Percentiles rank a stretch among this genome's conserved stretches.
These are phyloP conservation scores for Drosophila neonasuta DNA, from an alignment of 2,888 invertebrate genomes.

Conservation along the genomic window DNA sequence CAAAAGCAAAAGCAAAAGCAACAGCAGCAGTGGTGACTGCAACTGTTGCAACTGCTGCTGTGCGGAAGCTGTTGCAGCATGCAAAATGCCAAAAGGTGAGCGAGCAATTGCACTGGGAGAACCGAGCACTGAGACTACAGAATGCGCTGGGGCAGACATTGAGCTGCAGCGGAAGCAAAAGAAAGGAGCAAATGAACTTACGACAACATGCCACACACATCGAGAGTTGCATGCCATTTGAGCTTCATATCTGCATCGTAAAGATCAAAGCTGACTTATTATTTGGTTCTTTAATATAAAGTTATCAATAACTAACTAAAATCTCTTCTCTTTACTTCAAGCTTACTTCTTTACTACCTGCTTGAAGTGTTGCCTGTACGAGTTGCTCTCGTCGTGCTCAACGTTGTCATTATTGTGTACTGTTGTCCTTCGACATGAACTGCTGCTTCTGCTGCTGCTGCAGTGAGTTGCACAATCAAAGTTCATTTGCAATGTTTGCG, in stretches of 20 bases:
- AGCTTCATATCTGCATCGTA: background rate
- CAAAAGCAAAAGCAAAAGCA: constrained; percentile 33
- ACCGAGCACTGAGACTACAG: background rate
- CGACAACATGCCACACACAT: constrained; percentile 9
- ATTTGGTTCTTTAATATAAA: background rate
- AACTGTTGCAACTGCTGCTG: constrained; percentile 21
- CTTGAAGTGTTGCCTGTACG: constrained; percentile 5
- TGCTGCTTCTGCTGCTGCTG: constrained; percentile 17
- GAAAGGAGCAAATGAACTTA: constrained; percentile 32
- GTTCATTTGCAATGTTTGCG: constrained; percentile 69
- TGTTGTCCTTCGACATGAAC: constrained; percentile 14
- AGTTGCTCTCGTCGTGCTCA: constrained; percentile 2
- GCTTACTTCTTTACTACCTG: background rate
- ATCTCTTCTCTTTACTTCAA: background rate
- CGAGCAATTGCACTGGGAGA: constrained; percentile 27
- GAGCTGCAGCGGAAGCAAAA: constrained; percentile 37
- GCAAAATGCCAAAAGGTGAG: constrained; percentile 58
- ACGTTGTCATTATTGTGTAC: constrained; percentile 29
- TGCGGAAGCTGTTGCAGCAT: constrained; percentile 51
- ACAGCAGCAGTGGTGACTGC: constrained; percentile 33
- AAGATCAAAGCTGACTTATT: too few relatives aligned
- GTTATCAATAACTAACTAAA: background rate
- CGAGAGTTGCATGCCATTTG: background rate
- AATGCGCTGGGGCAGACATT: constrained; percentile 3
- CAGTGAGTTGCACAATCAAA: constrained; percentile 60